Base-by-base conservation (phyloP, 2,888 invertebrate species). In the Nycteola revayana region DNA sequence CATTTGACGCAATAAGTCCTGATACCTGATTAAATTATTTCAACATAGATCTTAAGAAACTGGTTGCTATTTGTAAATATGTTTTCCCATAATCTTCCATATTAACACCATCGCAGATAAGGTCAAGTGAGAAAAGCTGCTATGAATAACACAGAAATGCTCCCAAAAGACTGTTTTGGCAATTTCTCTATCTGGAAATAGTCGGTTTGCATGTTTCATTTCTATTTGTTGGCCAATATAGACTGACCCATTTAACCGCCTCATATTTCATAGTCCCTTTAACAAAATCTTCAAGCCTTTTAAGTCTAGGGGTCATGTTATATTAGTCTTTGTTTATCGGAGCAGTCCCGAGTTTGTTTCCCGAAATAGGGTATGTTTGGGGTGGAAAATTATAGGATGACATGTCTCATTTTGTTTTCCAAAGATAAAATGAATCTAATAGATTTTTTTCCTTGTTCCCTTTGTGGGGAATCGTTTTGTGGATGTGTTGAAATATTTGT, bases 311-410 rank as follows among this genome's bases (percentile, higher is more conserved):
- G 43, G 25, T 52, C 37, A 37, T 36, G 25, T 27, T 9, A 36
- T 22, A 29, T 20, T 51, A 43, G 52, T 9, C 3, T 25, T 1
- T 10, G 25, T 43, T 43, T 52, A 49, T 55, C 46, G 49, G 10
- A 11, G 21, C 9, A 20, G 22, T 22, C 36, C 37, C 35, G 47
- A 57, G 44, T 52, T 55, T 42, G 38, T 44, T 44, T 26, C 28
- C 9, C 32, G 25, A 37, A 50, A 47, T 46, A 49, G 42, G 49
- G 34, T 41, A 38, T 51, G 47, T 51, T 40, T 31, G 42, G 45
- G 38, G 26, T 34, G 42, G 47, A 38, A 57, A 54, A 54, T 51
- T 49, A 57, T 57, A 45, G 51, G 38, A 44, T 38, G 49, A 47
- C 51, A 51, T 47, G 51, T 42, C 40, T 47, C 40, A 45, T 44